These are phyloP conservation scores for Podilymbus podiceps DNA, from an alignment of 2,113 vertebrate species.

Conservation along the genomic window DNA sequence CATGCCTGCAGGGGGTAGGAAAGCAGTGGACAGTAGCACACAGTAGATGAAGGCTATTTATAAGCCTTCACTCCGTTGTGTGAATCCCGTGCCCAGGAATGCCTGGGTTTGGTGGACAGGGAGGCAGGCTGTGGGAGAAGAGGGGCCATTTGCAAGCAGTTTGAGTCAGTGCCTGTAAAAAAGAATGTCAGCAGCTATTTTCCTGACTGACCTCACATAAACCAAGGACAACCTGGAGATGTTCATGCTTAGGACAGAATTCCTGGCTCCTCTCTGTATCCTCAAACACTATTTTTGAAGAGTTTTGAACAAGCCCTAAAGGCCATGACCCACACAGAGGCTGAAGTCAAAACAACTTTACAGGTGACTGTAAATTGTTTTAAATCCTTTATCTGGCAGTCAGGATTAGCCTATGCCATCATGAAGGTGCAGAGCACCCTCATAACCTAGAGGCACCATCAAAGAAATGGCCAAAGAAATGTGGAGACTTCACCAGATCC, in stretches of 20 bases:
- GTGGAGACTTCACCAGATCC: not conserved
- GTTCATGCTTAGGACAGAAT: not conserved
- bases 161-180: not conserved
- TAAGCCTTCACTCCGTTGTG: not conserved
- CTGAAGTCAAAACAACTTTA: not conserved
- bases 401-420: not conserved
- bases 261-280: not conserved
- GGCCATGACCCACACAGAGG: not conserved
- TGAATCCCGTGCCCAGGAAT: not conserved
- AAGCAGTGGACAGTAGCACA: not conserved
- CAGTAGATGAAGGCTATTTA: not conserved
- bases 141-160: not conserved
- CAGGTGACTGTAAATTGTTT: not conserved
- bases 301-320: not conserved
- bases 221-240: not conserved
- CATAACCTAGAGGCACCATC: not conserved
- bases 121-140: not conserved
- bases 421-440: not conserved
- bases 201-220: not conserved
- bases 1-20: not conserved
- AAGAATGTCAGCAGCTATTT: not conserved
- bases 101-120: not conserved
- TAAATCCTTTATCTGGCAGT: not conserved
- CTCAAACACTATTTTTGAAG: not conserved
- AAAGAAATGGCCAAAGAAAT: not conserved